Evolutionary conservation across 2,797 vertebrate genomes (phyloP), one percentile per base, ranked within the genome.

Genomic region (Macroramphosus scolopax): DNA sequence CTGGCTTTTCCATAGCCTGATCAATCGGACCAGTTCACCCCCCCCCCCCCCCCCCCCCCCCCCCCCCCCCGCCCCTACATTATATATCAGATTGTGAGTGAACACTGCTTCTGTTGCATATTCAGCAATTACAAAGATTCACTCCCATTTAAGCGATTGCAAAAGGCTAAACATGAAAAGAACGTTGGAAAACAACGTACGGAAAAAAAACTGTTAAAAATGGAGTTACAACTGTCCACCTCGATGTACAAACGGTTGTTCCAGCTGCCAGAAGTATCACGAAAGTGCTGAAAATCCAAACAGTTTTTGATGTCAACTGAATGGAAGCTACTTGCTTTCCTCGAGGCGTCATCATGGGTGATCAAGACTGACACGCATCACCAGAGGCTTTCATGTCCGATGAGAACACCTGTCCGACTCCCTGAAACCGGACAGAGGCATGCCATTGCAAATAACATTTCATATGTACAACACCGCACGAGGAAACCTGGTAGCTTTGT

Each of bases 381-480:
- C 80, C 72, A 77, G 76, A 85, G 69, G 74, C 82, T 75, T 86
- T 87, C 89, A 76, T 55, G 77, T 85, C 80, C 66, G 13, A 87
- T 87, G 67, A 86, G 80, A 87, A 84, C 82, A 87, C 89, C 83
- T 88, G 85, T 86, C 85, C 76, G 47, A 62, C 79, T 77, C 56
- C 56, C 51, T 38, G 55, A 58, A 80, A 68, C 26, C 60, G 67
- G 79, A 81, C 69, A 72, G 67, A 74, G 72, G 56, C 67, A 72
- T 77, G 78, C 80, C 84, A 80, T 48, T 22, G 50, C 63, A 69
- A 45, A 83, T 84, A 81, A 82, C 55, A 50, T 75, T 78, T 80
- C 36, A 72, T 33, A 68, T 34, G 60, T 74, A 47, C 53, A 32
- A 30, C 43, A 51, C 16, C 12, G 30, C 38, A 30, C 68, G 38